Percentiles rank a stretch among this genome's conserved stretches.
These are phyloP conservation scores for Electrophaes corylata DNA, from an alignment of 2,888 invertebrate species.

Conservation along the genomic window DNA sequence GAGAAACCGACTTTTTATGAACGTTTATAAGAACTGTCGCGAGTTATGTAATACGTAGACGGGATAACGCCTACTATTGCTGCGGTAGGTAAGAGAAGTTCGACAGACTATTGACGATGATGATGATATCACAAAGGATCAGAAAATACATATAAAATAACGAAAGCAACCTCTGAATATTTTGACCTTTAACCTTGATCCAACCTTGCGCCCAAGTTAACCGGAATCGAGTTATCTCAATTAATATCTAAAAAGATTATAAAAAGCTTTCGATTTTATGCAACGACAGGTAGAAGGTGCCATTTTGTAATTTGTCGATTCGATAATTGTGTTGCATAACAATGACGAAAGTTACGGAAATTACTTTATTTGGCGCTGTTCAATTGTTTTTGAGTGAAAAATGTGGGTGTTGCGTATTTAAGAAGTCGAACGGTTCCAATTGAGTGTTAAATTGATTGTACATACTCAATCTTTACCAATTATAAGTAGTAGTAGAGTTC, in stretches of 20 bases:
- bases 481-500: too few relatives aligned
- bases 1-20: too few relatives aligned
- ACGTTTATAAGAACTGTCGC: too few relatives aligned
- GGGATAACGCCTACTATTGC: too few relatives aligned
- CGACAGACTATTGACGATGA: too few relatives aligned
- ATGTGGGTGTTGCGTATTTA: constrained; percentile 16
- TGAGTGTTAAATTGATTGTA: background rate
- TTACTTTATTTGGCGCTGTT: constrained; percentile 5
- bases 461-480: too few relatives aligned
- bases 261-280: constrained; percentile 5
- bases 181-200: constrained; percentile 13
- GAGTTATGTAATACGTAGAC: too few relatives aligned
- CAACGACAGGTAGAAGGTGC: constrained; percentile 15
- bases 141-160: too few relatives aligned
- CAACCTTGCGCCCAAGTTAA: constrained; percentile 1
- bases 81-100: too few relatives aligned
- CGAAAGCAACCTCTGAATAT: too few relatives aligned
- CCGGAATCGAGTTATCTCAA: background rate
- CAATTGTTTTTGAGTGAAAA: constrained; percentile 14
- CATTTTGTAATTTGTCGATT: constrained; percentile 21
- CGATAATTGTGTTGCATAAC: constrained; percentile 24
- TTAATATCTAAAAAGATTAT: background rate
- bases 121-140: too few relatives aligned
- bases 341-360: constrained; percentile 24
- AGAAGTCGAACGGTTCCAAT: constrained; percentile 1